Base-by-base conservation (phyloP, 2,113 vertebrate species). In the Trinectes maculatus region DNA sequence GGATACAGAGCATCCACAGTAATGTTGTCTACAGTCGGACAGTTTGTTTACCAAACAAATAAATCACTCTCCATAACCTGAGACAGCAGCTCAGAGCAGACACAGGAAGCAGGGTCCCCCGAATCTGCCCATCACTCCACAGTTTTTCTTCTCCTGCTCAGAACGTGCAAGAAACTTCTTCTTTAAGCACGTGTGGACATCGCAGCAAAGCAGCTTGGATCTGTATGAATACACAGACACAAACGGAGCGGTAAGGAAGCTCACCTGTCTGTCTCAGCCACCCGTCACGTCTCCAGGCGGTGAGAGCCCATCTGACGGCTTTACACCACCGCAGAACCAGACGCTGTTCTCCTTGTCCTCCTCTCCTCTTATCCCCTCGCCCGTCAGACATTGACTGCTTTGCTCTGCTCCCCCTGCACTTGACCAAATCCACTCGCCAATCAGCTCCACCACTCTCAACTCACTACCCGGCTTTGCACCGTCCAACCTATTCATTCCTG, bases 401-500 rank as follows among this genome's bases (percentile, higher is more conserved):
- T 70, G 29, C 79, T 83, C 76, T 44, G 62, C 85, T 88, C 69
- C 19, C 77, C 75, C 76, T 81, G 61, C 80, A 86, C 85, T 89
- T 90, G 88, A 89, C 82, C 85, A 68, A n/a, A 63, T 76, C 75
- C 81, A 77, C 75, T 85, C 79, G 8, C 29, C 29, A 9, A 79
- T 76, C 85, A 81, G 71, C 81, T 79, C 66, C 72, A 64, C 42
- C 62, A 68, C 71, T 64, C 68, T 73, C 56, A 72, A 53, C 60
- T 65, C 54, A n/a, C n/a, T 64, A 64, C 78, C 56, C 58, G 75
- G 65, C 54, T 75, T 55, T 74, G 69, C 69, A 71, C 76, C 16
- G 59, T 77, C 70, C 77, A 79, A 71, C 76, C 81, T 70, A 61
- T 67, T 79, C 61, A 66, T 75, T 81, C 79, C 37, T 42, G 31